These are phyloP conservation scores for Typhlichthys eigenmanni DNA, from an alignment of 2,797 vertebrate species.

Conservation along the genomic window DNA sequence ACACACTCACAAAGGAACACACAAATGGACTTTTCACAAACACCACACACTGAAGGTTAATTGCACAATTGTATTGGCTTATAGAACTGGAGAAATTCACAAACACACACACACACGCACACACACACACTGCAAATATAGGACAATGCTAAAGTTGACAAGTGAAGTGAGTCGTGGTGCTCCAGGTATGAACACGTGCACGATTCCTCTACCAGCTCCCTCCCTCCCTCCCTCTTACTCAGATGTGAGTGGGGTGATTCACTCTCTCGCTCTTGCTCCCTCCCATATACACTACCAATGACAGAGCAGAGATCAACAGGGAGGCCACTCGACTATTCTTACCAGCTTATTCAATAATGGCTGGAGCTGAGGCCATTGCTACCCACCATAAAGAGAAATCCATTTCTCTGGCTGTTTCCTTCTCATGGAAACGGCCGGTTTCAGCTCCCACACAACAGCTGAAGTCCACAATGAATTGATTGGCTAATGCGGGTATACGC, in stretches of 20 bases:
- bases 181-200: constrained; percentile 9
- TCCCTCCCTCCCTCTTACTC: constrained; percentile 10
- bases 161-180: no score
- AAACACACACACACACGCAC: no score
- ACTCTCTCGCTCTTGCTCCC: constrained; percentile 8
- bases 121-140: neutral
- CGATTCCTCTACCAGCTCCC: neutral
- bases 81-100: neutral
- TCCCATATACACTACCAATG: constrained; percentile 3
- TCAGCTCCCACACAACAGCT: neutral
- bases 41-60: constrained; percentile 7
- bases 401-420: neutral
- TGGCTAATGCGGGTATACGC: no score
- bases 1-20: neutral
- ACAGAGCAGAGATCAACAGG: neutral
- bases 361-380: neutral
- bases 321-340: neutral
- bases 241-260: constrained; percentile 21
- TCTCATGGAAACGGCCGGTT: neutral
- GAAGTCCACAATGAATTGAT: neutral
- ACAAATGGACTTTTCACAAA: neutral
- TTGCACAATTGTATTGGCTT: constrained; percentile 20
- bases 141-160: no score
- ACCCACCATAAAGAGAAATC: constrained; percentile 11
- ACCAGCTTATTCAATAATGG: constrained; percentile 2